These are phyloP conservation scores for Napeogenes inachia DNA, from an alignment of 2,888 invertebrate species.

Conservation along the genomic window DNA sequence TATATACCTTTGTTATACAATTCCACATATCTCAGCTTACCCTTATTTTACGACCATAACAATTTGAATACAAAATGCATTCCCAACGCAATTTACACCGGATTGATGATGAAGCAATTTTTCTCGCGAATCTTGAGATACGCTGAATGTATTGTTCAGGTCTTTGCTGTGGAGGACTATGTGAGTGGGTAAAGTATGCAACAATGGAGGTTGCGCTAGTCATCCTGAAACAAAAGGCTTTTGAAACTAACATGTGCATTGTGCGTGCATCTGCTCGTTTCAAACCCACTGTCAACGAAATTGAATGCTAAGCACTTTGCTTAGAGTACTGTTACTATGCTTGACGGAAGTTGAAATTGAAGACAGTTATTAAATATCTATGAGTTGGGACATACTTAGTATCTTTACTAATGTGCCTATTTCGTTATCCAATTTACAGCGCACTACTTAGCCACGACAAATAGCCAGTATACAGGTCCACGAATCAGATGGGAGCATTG, in stretches of 20 bases:
- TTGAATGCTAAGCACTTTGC: not conserved
- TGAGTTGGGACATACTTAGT: too few relatives aligned
- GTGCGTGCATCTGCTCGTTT: slow-evolving; percentile 26
- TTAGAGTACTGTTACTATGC: slow-evolving; percentile 4
- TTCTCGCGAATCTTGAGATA: not conserved
- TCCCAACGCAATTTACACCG: too few relatives aligned
- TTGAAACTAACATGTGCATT: slow-evolving; percentile 25
- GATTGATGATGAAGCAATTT: not conserved
- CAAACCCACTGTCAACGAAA: slow-evolving; percentile 2
- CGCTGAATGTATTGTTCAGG: slow-evolving; percentile 16
- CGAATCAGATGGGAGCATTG: too few relatives aligned
- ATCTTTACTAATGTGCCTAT: too few relatives aligned
- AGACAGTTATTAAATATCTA: too few relatives aligned
- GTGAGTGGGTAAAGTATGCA: slow-evolving; percentile 21
- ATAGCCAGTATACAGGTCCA: too few relatives aligned
- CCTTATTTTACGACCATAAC: too few relatives aligned
- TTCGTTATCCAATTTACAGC: too few relatives aligned
- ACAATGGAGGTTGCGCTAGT: slow-evolving; percentile 23
- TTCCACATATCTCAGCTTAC: too few relatives aligned
- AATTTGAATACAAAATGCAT: too few relatives aligned
- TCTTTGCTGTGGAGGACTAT: slow-evolving; percentile 14
- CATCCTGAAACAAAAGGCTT: slow-evolving; percentile 31
- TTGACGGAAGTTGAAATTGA: not conserved
- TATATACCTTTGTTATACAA: too few relatives aligned
- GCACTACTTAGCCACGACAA: too few relatives aligned